Conservation (phyloP, 2,113 vertebrate genomes). For the Rhea pennata region DNA sequence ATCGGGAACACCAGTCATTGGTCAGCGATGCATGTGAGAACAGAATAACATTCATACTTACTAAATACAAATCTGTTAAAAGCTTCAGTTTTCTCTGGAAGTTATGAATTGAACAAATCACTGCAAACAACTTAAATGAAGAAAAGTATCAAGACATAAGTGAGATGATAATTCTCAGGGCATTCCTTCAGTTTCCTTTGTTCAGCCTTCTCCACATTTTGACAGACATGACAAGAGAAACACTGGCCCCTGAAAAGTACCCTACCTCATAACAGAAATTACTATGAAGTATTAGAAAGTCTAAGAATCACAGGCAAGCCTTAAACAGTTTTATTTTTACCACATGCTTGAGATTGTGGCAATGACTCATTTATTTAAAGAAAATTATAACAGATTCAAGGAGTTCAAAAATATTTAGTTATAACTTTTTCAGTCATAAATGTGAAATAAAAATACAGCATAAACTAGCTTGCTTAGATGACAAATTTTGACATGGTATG, state of each 20-base stretch:
- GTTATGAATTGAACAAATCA: conserved; percentile 28
- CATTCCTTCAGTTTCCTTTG: not conserved
- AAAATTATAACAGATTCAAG: not conserved
- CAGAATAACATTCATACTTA: conserved; percentile 24
- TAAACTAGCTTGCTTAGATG: not conserved
- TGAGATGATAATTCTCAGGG: accelerated
- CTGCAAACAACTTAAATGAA: not conserved
- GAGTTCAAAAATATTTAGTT: not conserved
- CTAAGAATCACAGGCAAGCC: not conserved
- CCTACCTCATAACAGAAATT: not conserved
- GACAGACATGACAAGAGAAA: not conserved
- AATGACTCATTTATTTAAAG: not conserved
- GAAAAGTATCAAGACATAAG: not conserved
- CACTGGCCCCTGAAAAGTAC: not conserved
- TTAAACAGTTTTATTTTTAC: not conserved
- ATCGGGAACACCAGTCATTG: conserved; percentile 58
- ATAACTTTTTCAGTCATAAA: not conserved
- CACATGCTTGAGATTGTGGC: not conserved
- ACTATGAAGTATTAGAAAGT: not conserved
- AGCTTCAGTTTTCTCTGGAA: conserved; percentile 24
- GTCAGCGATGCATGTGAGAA: conserved; percentile 54
- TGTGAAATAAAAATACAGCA: not conserved
- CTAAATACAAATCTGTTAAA: conserved; percentile 36
- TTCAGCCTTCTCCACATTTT: not conserved
- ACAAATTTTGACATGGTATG: not conserved